Percentiles rank a stretch among this genome's conserved stretches.
Conservation (phyloP, 1,140 invertebrate genomes). For the Drosophila eugracilis region DNA sequence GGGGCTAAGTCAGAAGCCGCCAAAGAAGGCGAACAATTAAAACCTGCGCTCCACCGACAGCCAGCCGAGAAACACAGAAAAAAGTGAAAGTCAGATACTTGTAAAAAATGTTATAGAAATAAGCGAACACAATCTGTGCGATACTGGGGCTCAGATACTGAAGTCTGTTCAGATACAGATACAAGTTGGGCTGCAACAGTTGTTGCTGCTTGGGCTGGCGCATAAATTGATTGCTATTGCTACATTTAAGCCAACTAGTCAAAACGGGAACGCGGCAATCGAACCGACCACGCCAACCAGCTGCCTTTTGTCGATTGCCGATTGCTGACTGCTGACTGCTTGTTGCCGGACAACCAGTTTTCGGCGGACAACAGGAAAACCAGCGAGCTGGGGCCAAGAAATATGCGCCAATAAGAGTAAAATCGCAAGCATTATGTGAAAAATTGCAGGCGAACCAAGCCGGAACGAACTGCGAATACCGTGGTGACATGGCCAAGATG, state of each 20-base stretch:
- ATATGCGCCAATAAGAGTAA: constrained; percentile 56
- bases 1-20: constrained; percentile 15
- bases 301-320: constrained; percentile 30
- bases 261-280: constrained; percentile 65
- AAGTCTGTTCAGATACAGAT: constrained; percentile 3
- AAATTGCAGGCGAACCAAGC: constrained; percentile 41
- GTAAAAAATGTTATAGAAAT: constrained; percentile 63
- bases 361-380: constrained; percentile 56
- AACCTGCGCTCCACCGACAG: constrained; percentile 31
- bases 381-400: constrained; percentile 51
- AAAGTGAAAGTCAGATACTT: constrained; percentile 75
- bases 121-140: constrained; percentile 49
- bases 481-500: constrained; percentile 39
- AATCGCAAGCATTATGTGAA: constrained; percentile 38
- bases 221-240: constrained; percentile 73
- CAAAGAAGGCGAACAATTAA: constrained; percentile 60
- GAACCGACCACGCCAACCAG: constrained; percentile 58
- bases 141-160: constrained; percentile 32
- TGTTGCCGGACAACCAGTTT: constrained; percentile 62
- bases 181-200: constrained; percentile 38
- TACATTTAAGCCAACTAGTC: constrained; percentile 68
- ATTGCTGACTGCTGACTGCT: constrained; percentile 22
- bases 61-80: constrained; percentile 31
- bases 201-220: constrained; percentile 47
- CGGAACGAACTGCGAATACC: constrained; percentile 26